Base-by-base conservation (phyloP, 2,888 invertebrate species). In the Aromia moschata region DNA sequence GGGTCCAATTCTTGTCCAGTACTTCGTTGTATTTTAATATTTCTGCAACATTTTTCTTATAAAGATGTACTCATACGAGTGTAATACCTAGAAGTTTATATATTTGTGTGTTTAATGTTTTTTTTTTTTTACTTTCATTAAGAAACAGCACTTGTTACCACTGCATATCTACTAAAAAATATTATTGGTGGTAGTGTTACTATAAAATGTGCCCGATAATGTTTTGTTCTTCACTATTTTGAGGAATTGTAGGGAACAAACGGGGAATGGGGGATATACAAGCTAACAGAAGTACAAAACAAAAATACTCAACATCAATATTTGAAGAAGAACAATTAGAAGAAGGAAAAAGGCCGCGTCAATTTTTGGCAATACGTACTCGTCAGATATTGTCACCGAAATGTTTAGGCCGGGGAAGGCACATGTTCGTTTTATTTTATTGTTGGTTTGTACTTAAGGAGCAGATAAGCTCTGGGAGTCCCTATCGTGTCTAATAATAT, bases 341-440 rank as follows among this genome's bases (percentile, higher is more conserved):
- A 45, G 49, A 18, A 44, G 40, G 36, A 47, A 36, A 14, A 12
- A 60, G 11, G 65, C 63, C 69, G 69, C 69, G 73, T 72, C 67
- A 68, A 65, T 74, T 76, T 65, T 76, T 76, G 76, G 76, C 76
- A 76, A 76, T 70, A 75, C 74, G 73, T 68, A 57, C 54, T 45
- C 49, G 11, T 36, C 11, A 45, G 37, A 54, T 53, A 68, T 71
- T 73, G 68, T 73, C 69, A 58, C 53, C 47, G 46, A 52, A 49
- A 57, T 31, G n/a, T 51, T 30, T 65, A 70, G 65, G 69, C 69
- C 69, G 58, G 31, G 60, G 53, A 74, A 74, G 74, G 74, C 73
- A 72, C 62, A 25, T 55, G 14, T 38, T 38, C 51, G 25, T 20
- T 12, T n/a, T 18, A 33, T 40, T 18, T 60, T 63, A 71, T 69